These are phyloP conservation scores for Stictonetta naevosa DNA, from an alignment of 2,113 vertebrate species.

Conservation along the genomic window DNA sequence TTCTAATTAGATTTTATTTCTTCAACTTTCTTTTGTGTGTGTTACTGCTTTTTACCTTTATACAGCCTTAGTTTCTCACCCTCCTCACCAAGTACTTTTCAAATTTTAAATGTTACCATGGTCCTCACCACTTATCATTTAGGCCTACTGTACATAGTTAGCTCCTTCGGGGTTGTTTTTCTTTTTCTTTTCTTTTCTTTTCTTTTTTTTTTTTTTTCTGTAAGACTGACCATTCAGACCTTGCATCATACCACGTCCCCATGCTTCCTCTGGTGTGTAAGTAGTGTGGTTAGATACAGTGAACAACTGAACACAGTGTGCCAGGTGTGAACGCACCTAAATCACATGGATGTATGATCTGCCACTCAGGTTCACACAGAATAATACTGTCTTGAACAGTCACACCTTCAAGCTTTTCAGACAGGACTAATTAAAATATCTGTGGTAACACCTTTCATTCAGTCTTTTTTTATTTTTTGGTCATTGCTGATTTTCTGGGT, in stretches of 20 bases:
- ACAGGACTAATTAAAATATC: neutral
- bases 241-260: neutral
- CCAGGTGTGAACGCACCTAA: neutral
- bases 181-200: no score
- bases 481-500: neutral
- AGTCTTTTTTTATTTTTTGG: neutral
- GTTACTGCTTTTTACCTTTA: neutral
- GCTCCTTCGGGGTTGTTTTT: neutral
- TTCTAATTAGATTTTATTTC: neutral
- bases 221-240: neutral
- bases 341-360: neutral
- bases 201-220: no score
- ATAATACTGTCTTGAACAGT: neutral
- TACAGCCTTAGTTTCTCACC: neutral
- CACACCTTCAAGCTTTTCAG: neutral
- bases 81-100: neutral
- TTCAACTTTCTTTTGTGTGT: neutral
- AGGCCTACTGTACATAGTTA: neutral
- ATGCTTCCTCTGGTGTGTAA: neutral
- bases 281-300: neutral
- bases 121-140: neutral
- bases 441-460: neutral
- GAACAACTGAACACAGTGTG: neutral
- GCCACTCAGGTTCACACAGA: neutral
- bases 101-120: neutral